phyloP scores from a whole-genome alignment of 2,113 vertebrate genomes.

The Choloepus hoffmanni region DNA sequence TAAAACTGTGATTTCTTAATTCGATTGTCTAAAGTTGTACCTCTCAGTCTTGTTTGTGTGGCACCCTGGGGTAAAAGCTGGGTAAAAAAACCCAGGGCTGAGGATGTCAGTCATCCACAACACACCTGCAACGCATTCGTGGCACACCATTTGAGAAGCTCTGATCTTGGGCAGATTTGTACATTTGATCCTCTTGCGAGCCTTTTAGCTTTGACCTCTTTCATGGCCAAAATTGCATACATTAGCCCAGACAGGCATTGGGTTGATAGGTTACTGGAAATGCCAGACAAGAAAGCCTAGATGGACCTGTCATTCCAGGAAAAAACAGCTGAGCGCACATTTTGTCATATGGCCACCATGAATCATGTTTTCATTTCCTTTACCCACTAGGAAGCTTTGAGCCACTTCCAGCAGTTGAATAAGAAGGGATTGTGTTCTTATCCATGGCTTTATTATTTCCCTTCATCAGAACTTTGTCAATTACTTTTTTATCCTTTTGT shows the following conservation, averaged over 20 bases:
- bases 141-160: background rate
- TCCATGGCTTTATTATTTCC: background rate
- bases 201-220: background rate
- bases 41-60: background rate
- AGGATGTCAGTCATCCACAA: background rate
- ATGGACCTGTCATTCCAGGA: background rate
- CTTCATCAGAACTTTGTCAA: background rate
- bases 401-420: background rate
- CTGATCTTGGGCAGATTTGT: background rate
- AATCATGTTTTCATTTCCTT: background rate
- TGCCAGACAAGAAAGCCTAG: background rate
- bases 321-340: background rate
- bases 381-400: background rate
- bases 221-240: background rate
- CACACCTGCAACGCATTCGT: too few species aligned
- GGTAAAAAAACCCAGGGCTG: too few species aligned
- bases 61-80: too few species aligned
- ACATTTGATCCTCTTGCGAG: background rate
- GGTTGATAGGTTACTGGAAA: background rate
- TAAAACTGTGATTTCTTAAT: background rate
- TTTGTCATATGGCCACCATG: background rate
- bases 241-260: background rate
- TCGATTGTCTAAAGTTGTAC: background rate
- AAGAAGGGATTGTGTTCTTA: background rate
- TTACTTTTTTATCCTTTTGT: background rate